Evolutionary conservation across 2,888 invertebrate species (phyloP).

Genomic region (Tachystola acroxantha): DNA sequence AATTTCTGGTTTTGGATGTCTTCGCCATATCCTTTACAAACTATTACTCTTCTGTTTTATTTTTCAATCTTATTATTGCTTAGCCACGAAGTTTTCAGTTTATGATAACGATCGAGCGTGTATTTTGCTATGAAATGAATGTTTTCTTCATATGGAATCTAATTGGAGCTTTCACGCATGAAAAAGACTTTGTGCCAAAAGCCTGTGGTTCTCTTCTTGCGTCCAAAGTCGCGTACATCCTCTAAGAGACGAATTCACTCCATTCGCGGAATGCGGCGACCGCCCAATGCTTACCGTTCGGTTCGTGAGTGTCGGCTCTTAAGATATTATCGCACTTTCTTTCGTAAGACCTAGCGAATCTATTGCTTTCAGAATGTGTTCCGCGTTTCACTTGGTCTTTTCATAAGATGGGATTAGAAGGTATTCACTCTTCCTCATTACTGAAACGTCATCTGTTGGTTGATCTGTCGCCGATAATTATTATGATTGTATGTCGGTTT

Average conservation of each 20-base stretch:
- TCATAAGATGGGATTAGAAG: conserved; percentile 16
- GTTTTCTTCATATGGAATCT: no score
- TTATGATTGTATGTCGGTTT: no score
- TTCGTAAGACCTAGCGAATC: conserved; percentile 31
- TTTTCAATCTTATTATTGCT: no score
- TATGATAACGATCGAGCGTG: no score
- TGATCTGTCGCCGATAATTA: no score
- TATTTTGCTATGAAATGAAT: no score
- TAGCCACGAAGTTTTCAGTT: no score
- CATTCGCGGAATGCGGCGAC: conserved; percentile 37
- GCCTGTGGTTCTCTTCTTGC: no score
- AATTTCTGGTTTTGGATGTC: no score
- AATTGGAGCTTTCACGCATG: no score
- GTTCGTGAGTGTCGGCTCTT: conserved; percentile 38
- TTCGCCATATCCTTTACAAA: not conserved
- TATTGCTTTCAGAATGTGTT: conserved; percentile 19
- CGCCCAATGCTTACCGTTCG: conserved; percentile 14
- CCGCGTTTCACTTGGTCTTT: conserved; percentile 19
- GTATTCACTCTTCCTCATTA: conserved; percentile 10
- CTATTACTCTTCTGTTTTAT: not conserved
- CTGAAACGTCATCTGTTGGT: no score
- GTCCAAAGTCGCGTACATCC: not conserved
- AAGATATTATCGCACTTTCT: conserved; percentile 46
- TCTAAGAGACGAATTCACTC: conserved; percentile 1
- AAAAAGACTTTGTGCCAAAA: no score